Percentiles rank a stretch among this genome's conserved stretches.
Evolutionary conservation across 64 coral and sea anemone species (phyloP).

Genomic region (Hydrozoanthus tunicans): DNA sequence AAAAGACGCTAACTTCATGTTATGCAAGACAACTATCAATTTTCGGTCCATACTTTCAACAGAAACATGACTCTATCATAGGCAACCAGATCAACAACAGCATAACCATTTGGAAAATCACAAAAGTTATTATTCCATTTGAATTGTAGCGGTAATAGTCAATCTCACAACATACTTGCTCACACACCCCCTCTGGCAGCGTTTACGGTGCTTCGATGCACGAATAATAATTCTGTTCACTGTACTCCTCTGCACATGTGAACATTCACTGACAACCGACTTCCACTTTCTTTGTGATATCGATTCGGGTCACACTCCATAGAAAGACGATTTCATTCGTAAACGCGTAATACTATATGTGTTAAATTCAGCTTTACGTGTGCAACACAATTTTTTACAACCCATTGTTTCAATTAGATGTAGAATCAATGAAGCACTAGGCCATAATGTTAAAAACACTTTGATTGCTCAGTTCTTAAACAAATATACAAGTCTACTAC

Average conservation of each 20-base stretch:
- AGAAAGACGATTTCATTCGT: not conserved
- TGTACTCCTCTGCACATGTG: not conserved
- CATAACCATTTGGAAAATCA: not conserved
- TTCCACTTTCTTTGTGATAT: not conserved
- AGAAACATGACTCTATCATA: slow-evolving; percentile 8
- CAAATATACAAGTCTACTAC: slow-evolving; percentile 11
- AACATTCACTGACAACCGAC: not conserved
- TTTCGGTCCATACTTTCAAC: not conserved
- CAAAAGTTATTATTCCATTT: not conserved
- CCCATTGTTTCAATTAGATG: not conserved
- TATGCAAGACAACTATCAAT: not conserved
- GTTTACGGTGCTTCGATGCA: not conserved
- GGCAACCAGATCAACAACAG: not conserved
- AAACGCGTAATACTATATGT: not conserved
- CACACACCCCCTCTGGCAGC: not conserved
- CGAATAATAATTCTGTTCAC: not conserved
- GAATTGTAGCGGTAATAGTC: slow-evolving; percentile 17
- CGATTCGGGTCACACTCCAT: slow-evolving; percentile 1
- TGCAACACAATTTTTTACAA: not conserved
- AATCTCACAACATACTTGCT: not conserved
- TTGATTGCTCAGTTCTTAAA: slow-evolving; percentile 43
- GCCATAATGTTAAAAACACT: not conserved
- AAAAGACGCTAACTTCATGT: not conserved
- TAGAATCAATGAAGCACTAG: slow-evolving; percentile 38
- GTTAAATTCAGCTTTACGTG: not conserved